Conservation (phyloP, 2,797 vertebrate species). For the Squalus acanthias region DNA sequence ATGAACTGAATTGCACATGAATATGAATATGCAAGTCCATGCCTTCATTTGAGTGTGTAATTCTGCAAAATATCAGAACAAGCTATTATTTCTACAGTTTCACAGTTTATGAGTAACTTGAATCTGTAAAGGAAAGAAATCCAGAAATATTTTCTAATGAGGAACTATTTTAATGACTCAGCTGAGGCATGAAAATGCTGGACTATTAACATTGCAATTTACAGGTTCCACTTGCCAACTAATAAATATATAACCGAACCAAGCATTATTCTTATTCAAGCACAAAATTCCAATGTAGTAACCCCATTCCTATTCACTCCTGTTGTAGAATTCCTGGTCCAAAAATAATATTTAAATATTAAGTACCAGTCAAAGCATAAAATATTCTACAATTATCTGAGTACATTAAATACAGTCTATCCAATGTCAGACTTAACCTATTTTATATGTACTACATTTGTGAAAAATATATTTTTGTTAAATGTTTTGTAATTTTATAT, state of each 20-base stretch:
- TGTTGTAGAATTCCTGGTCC: not conserved
- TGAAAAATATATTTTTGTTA: not conserved
- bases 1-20: not conserved
- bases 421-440: not conserved
- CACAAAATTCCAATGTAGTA: not conserved
- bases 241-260: not conserved
- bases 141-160: not conserved
- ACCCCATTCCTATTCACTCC: not conserved
- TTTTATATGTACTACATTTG: not conserved
- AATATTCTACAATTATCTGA: not conserved
- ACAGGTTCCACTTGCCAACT: not conserved
- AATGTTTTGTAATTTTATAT: not conserved
- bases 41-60: not conserved
- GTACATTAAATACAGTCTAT: not conserved
- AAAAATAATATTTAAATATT: not conserved
- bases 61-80: constrained; percentile 8
- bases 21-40: not conserved
- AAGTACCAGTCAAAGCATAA: not conserved
- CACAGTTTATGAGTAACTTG: not conserved
- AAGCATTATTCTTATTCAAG: not conserved
- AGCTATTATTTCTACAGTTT: not conserved
- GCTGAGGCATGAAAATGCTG: not conserved
- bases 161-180: not conserved
- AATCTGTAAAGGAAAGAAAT: not conserved
- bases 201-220: not conserved